Evolutionary conservation across 2,888 invertebrate species (phyloP), one percentile per base, ranked within the genome.

Genomic region (Ceriagrion tenellum): DNA sequence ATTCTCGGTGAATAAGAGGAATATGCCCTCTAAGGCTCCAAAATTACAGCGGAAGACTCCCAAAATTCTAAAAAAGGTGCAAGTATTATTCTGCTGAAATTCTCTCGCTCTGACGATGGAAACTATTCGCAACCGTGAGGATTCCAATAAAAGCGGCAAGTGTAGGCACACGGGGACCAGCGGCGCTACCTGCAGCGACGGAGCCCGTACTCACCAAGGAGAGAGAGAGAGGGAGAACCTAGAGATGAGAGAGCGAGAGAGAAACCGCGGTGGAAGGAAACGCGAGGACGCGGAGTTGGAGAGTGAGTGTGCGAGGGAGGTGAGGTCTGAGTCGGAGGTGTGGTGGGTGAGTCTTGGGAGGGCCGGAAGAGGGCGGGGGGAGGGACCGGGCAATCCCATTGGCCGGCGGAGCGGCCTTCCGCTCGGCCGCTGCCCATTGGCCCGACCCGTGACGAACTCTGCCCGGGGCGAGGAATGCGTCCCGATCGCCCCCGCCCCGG

Each of bases 391-490:
- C 69, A 40, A 93, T 93, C 93, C 93, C 69, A 93, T 93, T 93
- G 93, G 93, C 91, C 91, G 40, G 91, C 40, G 91, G 35, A 23
- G 63, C 40, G 91, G 91, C 69, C 93, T 93, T 69, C 69, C 93
- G 69, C 93, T 69, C 47, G 69, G 93, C 93, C 69, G 40, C 69
- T 69, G 93, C 93, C 93, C 93, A 93, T 93, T 93, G 93, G 93
- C 69, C 93, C 40, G 93, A 47, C 93, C 59, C 35, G 59, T 63
- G 91, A 91, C 91, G 91, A 63, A 91, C 91, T 59, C 91, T 91
- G 91, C 91, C 91, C 91, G 63, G 91, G 91, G 91, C 91, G 91
- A 69, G 56, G 90, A 90, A 59, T 30, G 56, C 56, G 90, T 55
- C 40, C 20, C 35, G 91, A 40, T 63, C 40, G 56, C 59, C 90